Percentiles rank a stretch among this genome's conserved stretches.
These are phyloP conservation scores for Microtus richardsoni DNA, from an alignment of 2,113 vertebrate genomes.

Conservation along the genomic window DNA sequence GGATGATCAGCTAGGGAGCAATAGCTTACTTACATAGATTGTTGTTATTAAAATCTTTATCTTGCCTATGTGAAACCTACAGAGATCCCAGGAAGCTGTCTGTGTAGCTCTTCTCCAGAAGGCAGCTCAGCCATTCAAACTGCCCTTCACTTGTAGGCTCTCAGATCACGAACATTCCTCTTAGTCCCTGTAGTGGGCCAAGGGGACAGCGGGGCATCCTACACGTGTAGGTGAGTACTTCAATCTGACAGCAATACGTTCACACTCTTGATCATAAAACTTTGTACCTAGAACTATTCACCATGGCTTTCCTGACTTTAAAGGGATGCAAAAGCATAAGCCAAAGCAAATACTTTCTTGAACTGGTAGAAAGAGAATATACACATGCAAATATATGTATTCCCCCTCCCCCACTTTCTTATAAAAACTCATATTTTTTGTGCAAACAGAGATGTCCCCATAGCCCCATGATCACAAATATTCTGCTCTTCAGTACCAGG, in stretches of 20 bases:
- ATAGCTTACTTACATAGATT: background rate
- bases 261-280: background rate
- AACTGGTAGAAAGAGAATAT: background rate
- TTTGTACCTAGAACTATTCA: background rate
- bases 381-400: background rate
- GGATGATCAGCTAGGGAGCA: background rate
- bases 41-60: background rate
- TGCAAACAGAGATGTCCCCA: background rate
- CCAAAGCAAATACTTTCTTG: background rate
- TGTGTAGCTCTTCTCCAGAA: background rate
- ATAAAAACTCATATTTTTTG: background rate
- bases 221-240: background rate
- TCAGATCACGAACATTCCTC: background rate
- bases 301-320: background rate
- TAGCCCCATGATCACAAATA: background rate
- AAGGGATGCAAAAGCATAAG: background rate
- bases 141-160: background rate
- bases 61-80: background rate
- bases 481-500: background rate
- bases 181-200: background rate
- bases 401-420: background rate
- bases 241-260: background rate
- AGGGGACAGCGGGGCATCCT: background rate
- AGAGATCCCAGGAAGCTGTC: background rate
- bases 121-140: background rate